Conservation (phyloP, 2,113 vertebrate species). For the Mellivora capensis region DNA sequence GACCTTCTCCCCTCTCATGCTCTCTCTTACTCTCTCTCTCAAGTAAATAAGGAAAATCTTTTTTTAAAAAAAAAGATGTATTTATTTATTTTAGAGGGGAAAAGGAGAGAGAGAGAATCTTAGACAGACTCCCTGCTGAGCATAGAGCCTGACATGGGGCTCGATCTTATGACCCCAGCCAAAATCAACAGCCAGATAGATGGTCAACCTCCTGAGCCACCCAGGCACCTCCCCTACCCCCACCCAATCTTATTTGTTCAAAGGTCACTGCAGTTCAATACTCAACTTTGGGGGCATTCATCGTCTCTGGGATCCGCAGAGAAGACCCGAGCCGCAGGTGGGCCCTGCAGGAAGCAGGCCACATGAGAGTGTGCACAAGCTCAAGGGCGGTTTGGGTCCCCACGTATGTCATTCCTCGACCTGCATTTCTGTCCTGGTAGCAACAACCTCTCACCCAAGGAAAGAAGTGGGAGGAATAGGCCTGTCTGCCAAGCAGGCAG, state of each 20-base stretch:
- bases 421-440: neutral
- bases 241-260: neutral
- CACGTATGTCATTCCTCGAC: rapidly evolving
- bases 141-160: neutral
- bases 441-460: neutral
- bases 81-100: neutral
- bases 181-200: neutral
- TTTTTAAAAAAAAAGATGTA: no score
- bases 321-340: neutral
- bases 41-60: no score
- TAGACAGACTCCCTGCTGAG: neutral
- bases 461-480: neutral
- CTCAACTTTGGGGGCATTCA: neutral
- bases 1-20: no score
- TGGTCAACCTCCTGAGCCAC: neutral
- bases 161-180: neutral
- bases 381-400: no score
- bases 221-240: neutral
- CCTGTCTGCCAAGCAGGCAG: neutral
- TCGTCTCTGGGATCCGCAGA: neutral
- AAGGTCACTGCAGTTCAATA: neutral
- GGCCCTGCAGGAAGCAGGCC: neutral
- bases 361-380: neutral
- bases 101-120: neutral
- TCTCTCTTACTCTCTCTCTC: no score